Evolutionary conservation across 2,888 invertebrate genomes (phyloP), one percentile per base, ranked within the genome.

Genomic region (Bibio marci): DNA sequence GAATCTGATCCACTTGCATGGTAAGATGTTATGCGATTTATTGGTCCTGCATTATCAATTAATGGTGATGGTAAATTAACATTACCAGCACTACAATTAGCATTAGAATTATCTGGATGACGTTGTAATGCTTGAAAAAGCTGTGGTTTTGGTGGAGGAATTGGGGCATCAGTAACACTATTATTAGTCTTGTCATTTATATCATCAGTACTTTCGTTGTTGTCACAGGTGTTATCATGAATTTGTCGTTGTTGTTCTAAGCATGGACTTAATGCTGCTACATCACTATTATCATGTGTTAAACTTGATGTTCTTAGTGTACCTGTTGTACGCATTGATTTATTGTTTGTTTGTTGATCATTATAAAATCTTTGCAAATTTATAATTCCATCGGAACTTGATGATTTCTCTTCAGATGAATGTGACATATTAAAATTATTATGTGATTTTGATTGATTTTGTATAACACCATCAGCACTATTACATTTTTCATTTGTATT

Each of bases 1-100:
- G 86, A 87, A 61, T 88, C 87, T 1, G 86, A 86, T 1, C 86
- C 86, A 22, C 83, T 85, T 1, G 82, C 79, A 46, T 80, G 81
- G 48, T 83, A 82, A 1, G 77, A 70, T 2, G 67, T 63, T 8
- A 69, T 63, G 36, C 69, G 53, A 49, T 68, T 67, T 22, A 67
- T 49, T 28, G 57, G 59, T 14, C 64, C 60, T n/a, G n/a, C n/a
- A 44, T 62, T 55, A 18, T 61, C 51, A 13, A 37, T 18, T 17
- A 28, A 26, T 11, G 31, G 3, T 27, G 22, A 15, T n/a, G n/a
- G n/a, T n/a, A n/a, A n/a, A n/a, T n/a, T n/a, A n/a, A n/a, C n/a
- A n/a, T n/a, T n/a, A n/a, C n/a, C n/a, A n/a, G n/a, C n/a, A n/a
- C n/a, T n/a, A n/a, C n/a, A n/a, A n/a, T n/a, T n/a, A n/a, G n/a